These are phyloP conservation scores for Syndactyla subalaris DNA, from an alignment of 2,797 vertebrate genomes.

Conservation along the genomic window DNA sequence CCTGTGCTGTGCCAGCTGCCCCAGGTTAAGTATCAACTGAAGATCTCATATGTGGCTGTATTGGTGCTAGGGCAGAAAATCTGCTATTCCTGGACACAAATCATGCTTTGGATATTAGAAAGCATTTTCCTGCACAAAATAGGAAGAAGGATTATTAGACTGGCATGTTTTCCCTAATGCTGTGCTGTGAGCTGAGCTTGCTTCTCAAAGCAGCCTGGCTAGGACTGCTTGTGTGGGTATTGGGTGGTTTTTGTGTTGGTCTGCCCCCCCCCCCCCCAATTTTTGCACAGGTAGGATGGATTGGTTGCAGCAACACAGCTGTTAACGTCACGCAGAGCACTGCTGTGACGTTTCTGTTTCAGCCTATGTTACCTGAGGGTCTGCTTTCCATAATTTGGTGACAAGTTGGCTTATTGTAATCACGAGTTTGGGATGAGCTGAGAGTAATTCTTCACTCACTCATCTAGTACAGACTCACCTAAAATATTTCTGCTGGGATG, in stretches of 20 bases:
- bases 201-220: neutral
- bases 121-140: neutral
- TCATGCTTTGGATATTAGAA: neutral
- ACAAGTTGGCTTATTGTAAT: neutral
- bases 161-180: neutral
- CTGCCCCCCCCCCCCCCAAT: accelerated
- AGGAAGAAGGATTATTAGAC: neutral
- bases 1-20: neutral
- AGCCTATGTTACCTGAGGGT: neutral
- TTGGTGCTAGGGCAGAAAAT: neutral
- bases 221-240: neutral
- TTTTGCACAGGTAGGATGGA: accelerated
- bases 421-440: neutral
- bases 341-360: neutral
- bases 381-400: neutral
- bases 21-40: neutral
- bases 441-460: neutral
- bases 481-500: slow-evolving; percentile 4
- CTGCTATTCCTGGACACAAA: neutral
- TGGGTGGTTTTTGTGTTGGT: neutral
- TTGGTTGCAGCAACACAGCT: neutral
- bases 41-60: neutral
- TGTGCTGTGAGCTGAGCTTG: neutral
- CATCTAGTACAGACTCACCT: neutral
- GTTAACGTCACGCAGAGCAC: accelerated